phyloP scores from a whole-genome alignment of 2,113 vertebrate species.

The Ciconia stormi region DNA sequence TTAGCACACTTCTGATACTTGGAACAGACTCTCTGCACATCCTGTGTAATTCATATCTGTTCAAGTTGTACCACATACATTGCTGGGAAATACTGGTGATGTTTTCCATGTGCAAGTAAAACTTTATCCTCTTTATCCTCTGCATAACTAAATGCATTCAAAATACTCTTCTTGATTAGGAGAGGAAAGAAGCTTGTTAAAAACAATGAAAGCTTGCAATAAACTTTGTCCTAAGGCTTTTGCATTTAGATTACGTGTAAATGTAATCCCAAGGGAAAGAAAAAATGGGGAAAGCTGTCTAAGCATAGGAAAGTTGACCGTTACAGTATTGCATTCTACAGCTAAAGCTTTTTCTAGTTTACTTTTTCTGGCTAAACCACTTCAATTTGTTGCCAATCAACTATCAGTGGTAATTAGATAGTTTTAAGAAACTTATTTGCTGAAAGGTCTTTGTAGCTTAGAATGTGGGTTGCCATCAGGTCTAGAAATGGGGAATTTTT shows the following conservation, averaged over 20 bases:
- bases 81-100: background rate
- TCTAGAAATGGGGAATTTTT: background rate
- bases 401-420: background rate
- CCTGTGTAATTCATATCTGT: background rate
- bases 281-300: background rate
- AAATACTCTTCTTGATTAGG: background rate
- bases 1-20: background rate
- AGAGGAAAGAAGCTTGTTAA: background rate
- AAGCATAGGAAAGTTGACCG: background rate
- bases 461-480: background rate
- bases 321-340: background rate
- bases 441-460: background rate
- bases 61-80: rapidly evolving
- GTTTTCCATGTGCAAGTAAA: background rate
- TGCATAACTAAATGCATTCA: background rate
- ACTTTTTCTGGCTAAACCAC: background rate
- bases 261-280: background rate
- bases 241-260: background rate
- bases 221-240: background rate
- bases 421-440: background rate
- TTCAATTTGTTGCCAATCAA: background rate
- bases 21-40: background rate
- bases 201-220: background rate
- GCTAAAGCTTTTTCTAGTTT: background rate
- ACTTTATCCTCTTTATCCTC: background rate